Base-by-base conservation (phyloP, 2,888 invertebrate genomes). In the Lutraria lutraria region DNA sequence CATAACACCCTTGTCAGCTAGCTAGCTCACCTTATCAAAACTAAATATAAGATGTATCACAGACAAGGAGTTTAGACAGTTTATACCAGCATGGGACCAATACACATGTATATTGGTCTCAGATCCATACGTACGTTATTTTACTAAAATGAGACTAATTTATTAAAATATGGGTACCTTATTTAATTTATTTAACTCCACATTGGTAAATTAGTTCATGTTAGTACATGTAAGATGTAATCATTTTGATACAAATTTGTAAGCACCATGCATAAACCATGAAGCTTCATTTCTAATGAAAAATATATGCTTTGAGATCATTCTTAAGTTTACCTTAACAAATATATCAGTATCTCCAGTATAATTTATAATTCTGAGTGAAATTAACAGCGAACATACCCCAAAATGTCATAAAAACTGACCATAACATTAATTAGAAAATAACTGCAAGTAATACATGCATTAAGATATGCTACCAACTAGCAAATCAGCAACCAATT, bases 11-110 rank as follows among this genome's bases (percentile, higher is more conserved):
- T 76, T 76, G 34, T 31, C 21, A 34, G 29, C 76, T 76, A 31
- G 34, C 13, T 13, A 34, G 29, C 16, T 34, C 34, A 76, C 31
- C 76, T 76, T 76, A 76, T 76, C 76, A 25, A 76, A 76, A 76
- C 31, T 76, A 76, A 76, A 76, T 31, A 76, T 31, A 76, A 76
- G 76, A 76, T 76, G 31, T 29, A 25, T 31, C 19, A 76, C 13
- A 25, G 25, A 76, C 29, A 31, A 76, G 19, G 31, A 76, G 8
- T 29, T 72, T 29, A 12, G 15, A 15, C 12, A 19, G 21, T 3
- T 2, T 56, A 19, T 56, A 56, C 3, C 15, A 21, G 56, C 12
- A 19, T 56, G 15, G n/a, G n/a, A n/a, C n/a, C n/a, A n/a, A n/a
- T n/a, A n/a, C n/a, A n/a, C n/a, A n/a, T n/a, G n/a, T n/a, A n/a